A percentile compares a stretch with the other conserved stretches of the same genome.
These are phyloP conservation scores for Apteryx mantelli DNA, from an alignment of 2,113 vertebrate genomes.

Conservation along the genomic window DNA sequence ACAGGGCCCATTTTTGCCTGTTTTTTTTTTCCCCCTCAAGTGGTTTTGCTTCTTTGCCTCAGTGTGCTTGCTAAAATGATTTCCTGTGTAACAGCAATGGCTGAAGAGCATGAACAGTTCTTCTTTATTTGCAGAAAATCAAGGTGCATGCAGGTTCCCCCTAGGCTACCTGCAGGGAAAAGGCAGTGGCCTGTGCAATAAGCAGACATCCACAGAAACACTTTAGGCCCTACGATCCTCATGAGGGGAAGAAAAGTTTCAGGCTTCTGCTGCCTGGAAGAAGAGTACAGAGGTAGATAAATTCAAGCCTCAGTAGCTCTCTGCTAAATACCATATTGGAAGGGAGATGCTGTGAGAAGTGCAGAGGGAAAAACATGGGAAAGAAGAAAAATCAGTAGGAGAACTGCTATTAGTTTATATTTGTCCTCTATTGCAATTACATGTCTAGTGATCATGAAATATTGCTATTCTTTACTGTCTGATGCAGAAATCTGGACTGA, in stretches of 20 bases:
- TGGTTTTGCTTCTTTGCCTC: not conserved
- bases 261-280: not conserved
- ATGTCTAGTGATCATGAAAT: not conserved
- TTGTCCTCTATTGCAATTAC: not conserved
- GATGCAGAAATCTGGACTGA: not conserved
- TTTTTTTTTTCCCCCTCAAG: not conserved
- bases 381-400: not conserved
- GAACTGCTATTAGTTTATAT: not conserved
- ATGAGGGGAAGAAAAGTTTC: not conserved
- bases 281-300: not conserved
- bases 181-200: constrained; percentile 36
- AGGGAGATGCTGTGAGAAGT: not conserved
- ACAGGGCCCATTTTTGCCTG: not conserved
- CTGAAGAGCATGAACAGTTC: not conserved
- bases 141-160: constrained; percentile 8
- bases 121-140: constrained; percentile 4
- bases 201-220: not conserved
- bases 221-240: not conserved
- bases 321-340: not conserved
- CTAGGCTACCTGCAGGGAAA: constrained; percentile 42
- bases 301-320: not conserved
- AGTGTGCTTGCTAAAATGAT: not conserved
- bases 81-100: not conserved
- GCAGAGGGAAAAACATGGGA: not conserved
- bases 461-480: not conserved